phyloP scores from a whole-genome alignment of 2,113 vertebrate genomes.

The Corythornis cristatus region DNA sequence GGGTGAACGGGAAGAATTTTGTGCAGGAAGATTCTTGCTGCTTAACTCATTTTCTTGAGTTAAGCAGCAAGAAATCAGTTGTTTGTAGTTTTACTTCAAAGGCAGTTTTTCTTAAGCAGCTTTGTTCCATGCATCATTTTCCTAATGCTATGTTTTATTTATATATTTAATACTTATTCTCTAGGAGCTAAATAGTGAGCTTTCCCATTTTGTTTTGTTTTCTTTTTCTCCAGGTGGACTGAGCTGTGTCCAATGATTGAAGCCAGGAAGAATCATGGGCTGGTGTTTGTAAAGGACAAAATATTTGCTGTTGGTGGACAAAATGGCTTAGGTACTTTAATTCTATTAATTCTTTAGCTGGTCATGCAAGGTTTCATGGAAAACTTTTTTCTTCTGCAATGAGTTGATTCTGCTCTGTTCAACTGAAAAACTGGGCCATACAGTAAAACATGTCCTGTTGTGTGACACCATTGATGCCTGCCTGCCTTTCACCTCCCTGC shows the following conservation, averaged over 20 bases:
- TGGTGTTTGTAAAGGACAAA: constrained; percentile 93
- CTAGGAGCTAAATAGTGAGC: background rate
- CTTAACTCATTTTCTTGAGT: background rate
- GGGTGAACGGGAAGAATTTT: background rate
- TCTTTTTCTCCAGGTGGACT: constrained; percentile 84
- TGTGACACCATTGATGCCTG: background rate
- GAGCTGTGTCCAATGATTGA: constrained; percentile 95
- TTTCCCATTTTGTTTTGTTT: background rate
- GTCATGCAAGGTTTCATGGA: background rate
- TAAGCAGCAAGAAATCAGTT: background rate
- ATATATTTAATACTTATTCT: background rate
- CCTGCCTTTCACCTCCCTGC: background rate
- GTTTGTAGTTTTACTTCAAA: background rate
- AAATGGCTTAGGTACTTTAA: constrained; percentile 85
- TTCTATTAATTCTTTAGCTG: background rate
- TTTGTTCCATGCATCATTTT: background rate
- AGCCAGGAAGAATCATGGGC: constrained; percentile 93
- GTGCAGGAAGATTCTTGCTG: background rate
- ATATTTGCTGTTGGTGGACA: constrained; percentile 97
- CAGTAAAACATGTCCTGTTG: background rate
- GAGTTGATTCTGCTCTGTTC: background rate
- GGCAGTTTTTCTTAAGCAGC: background rate
- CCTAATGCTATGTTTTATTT: background rate
- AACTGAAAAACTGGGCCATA: background rate
- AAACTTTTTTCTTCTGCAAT: background rate